phyloP scores from a whole-genome alignment of 30 jellyfish, hydroid and myxozoan species.

The Cassiopea andromeda region DNA sequence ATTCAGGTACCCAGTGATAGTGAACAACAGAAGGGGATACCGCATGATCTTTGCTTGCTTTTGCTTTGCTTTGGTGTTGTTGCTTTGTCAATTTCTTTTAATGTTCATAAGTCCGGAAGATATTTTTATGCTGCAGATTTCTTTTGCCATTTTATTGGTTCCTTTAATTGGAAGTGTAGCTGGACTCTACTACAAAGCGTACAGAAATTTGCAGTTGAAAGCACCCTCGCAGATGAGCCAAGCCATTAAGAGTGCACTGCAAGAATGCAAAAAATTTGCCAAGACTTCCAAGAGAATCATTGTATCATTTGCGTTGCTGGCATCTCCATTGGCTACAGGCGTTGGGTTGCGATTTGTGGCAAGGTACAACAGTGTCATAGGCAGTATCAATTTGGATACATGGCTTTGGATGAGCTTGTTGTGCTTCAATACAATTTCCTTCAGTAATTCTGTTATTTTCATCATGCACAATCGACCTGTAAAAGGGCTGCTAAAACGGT shows the following conservation, averaged over 20 bases:
- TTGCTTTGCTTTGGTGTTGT: background rate
- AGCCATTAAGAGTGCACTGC: background rate
- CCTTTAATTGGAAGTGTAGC: background rate
- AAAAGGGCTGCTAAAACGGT: background rate
- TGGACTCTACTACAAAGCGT: background rate
- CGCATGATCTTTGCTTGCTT: background rate
- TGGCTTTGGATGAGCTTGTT: background rate
- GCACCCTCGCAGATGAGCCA: background rate
- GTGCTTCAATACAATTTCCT: background rate
- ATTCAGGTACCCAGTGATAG: background rate
- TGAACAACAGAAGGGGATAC: slow-evolving; percentile 1
- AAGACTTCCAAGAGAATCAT: background rate
- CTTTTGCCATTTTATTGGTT: background rate
- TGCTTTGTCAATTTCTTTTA: background rate
- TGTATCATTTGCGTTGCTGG: background rate
- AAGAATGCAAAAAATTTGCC: background rate
- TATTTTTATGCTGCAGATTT: background rate
- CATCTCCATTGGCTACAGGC: background rate
- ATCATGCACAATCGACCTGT: background rate
- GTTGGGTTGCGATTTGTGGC: background rate
- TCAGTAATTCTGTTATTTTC: background rate
- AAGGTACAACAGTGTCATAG: background rate
- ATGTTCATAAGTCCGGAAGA: background rate
- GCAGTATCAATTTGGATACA: background rate
- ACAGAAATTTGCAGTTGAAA: background rate